A percentile compares a stretch with the other conserved stretches of the same genome.
Evolutionary conservation across 2,888 invertebrate genomes (phyloP).

Genomic region (Leptopilina drosophilae): DNA sequence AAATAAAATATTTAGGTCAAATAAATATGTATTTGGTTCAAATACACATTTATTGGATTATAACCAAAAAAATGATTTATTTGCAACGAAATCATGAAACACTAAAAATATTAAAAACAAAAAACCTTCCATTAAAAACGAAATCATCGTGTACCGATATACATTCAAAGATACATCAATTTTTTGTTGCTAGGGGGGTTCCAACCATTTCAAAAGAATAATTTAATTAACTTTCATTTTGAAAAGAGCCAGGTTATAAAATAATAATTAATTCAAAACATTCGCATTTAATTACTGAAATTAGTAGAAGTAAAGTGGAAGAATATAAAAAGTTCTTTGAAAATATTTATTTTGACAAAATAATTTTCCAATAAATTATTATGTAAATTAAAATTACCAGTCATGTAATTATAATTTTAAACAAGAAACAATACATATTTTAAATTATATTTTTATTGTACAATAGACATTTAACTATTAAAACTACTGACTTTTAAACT

Average conservation of each 20-base stretch:
- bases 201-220: neutral
- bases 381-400: neutral
- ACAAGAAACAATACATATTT: neutral
- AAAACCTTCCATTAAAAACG: neutral
- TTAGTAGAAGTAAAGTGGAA: too few relatives aligned
- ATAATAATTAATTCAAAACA: neutral
- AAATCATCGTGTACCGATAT: neutral
- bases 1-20: too few relatives aligned
- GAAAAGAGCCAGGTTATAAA: neutral
- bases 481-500: too few relatives aligned
- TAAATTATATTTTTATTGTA: neutral
- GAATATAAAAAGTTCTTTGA: too few relatives aligned
- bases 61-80: neutral
- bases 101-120: neutral
- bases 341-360: too few relatives aligned
- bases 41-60: too few relatives aligned
- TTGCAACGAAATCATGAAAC: slow-evolving; percentile 1
- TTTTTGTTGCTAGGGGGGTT: neutral
- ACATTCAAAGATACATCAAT: neutral
- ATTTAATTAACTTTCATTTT: neutral
- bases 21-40: too few relatives aligned
- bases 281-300: too few relatives aligned
- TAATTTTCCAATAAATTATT: neutral
- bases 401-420: too few relatives aligned
- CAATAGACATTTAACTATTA: too few relatives aligned